phyloP scores from a whole-genome alignment of 2,888 invertebrate genomes.

The Atherix ibis region DNA sequence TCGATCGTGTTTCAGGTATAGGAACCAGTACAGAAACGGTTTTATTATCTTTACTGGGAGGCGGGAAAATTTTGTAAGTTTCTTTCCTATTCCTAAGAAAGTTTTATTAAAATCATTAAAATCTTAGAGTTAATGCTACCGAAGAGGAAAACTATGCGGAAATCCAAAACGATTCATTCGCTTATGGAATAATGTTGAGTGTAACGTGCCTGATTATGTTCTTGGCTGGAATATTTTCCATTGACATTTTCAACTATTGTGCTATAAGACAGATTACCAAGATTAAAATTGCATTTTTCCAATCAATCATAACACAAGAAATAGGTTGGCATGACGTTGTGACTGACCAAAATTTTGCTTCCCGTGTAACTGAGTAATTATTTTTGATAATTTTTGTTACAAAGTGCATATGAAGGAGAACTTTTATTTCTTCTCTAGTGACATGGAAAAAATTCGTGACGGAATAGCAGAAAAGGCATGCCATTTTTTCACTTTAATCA shows the following conservation, averaged over 20 bases:
- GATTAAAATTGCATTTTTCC: slow-evolving; percentile 44
- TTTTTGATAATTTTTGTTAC: not conserved
- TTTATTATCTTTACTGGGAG: slow-evolving; percentile 44
- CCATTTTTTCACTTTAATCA: slow-evolving; percentile 45
- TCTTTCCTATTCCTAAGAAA: slow-evolving; percentile 3
- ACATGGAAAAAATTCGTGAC: slow-evolving; percentile 63
- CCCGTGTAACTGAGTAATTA: slow-evolving; percentile 56
- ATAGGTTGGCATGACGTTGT: slow-evolving; percentile 59
- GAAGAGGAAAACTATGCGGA: slow-evolving; percentile 40
- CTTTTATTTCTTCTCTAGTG: slow-evolving; percentile 34
- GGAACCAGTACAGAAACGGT: slow-evolving; percentile 43
- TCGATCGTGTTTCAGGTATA: slow-evolving; percentile 43
- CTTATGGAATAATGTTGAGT: slow-evolving; percentile 47
- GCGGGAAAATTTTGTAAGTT: slow-evolving; percentile 41
- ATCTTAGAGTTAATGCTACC: slow-evolving; percentile 37
- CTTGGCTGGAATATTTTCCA: slow-evolving; percentile 44
- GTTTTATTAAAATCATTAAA: slow-evolving; percentile 6
- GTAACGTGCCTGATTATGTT: slow-evolving; percentile 43
- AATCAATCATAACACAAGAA: slow-evolving; percentile 51
- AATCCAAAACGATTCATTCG: slow-evolving; percentile 46
- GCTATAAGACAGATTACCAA: slow-evolving; percentile 47
- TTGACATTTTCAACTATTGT: slow-evolving; percentile 49
- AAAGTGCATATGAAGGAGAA: not conserved
- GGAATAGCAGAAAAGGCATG: slow-evolving; percentile 76
- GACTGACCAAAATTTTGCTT: slow-evolving; percentile 54